Evolutionary conservation across 2,797 vertebrate species (phyloP), one percentile per base, ranked within the genome.

Genomic region (Ptychadena robeensis): DNA sequence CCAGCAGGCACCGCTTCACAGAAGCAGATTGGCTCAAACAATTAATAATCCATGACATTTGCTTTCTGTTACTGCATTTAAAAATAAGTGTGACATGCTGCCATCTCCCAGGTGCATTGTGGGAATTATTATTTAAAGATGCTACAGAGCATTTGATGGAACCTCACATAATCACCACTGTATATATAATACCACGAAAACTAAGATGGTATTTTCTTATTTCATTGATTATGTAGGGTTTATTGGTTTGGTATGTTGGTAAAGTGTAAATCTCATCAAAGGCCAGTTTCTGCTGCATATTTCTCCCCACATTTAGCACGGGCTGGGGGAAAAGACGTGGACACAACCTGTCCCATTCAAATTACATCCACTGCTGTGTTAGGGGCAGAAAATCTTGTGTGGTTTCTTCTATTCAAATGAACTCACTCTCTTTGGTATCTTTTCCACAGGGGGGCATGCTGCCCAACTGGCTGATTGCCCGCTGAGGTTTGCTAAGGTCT

Each of bases 31-130:
- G 80, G 34, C 28, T 37, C 64, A 28, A 82, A 61, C 72, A 82
- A 82, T 82, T 82, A 82, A 71, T 82, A 82, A 78, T 77, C 74
- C 66, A 82, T 77, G 81, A 78, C 73, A 82, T 82, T 71, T 82
- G 73, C 81, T 82, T 78, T 82, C 59, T 65, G 67, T 35, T 65
- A 71, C 67, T 78, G 67, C 57, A 78, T 77, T 75, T 70, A 78
- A 71, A 81, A 70, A 78, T 38, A 27, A 71, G 59, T 64, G 57
- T 76, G 53, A 82, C 48, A 57, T 61, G 22, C 35, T 76, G 65
- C 27, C 59, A 77, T 82, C 11, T 77, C 65, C 53, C 57, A 70
- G 37, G 34, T 70, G 57, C 35, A 68, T 74, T 57, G 25, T 63
- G 18, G 27, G 53, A 64, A 34, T 77, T 77, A 66, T 77, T 66